A percentile compares a stretch with the other conserved stretches of the same genome.
phyloP scores from a whole-genome alignment of 2,888 invertebrate species.

The Sarcophaga carnaria region DNA sequence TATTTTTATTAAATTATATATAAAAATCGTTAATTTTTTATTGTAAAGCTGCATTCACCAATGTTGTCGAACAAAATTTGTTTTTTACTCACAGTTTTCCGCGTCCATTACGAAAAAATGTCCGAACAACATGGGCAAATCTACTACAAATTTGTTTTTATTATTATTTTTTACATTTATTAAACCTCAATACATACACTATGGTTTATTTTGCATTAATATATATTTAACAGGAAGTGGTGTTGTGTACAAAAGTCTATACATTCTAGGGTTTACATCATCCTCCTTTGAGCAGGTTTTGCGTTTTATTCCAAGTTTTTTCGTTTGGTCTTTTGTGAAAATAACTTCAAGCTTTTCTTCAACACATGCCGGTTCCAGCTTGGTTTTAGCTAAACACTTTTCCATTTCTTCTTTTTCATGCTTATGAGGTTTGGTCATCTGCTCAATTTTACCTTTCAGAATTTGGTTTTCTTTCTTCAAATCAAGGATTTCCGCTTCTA shows the following conservation, averaged over 20 bases:
- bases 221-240: neutral
- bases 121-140: too few relatives aligned
- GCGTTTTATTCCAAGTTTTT: neutral
- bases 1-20: too few relatives aligned
- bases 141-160: too few relatives aligned
- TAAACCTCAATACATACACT: too few relatives aligned
- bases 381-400: neutral
- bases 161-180: too few relatives aligned
- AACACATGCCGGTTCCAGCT: neutral
- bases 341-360: conserved; percentile 5
- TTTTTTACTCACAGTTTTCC: too few relatives aligned
- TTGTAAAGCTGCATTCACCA: too few relatives aligned
- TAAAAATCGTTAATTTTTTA: too few relatives aligned
- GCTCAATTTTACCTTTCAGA: neutral
- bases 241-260: neutral
- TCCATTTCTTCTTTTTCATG: neutral
- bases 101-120: too few relatives aligned
- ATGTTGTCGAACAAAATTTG: too few relatives aligned
- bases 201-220: too few relatives aligned
- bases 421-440: neutral
- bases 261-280: neutral
- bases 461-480: neutral
- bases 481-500: neutral
- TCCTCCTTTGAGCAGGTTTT: neutral
- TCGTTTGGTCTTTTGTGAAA: neutral